phyloP scores from a whole-genome alignment of 2,888 invertebrate genomes.

The Reticulitermes lucifugus region DNA sequence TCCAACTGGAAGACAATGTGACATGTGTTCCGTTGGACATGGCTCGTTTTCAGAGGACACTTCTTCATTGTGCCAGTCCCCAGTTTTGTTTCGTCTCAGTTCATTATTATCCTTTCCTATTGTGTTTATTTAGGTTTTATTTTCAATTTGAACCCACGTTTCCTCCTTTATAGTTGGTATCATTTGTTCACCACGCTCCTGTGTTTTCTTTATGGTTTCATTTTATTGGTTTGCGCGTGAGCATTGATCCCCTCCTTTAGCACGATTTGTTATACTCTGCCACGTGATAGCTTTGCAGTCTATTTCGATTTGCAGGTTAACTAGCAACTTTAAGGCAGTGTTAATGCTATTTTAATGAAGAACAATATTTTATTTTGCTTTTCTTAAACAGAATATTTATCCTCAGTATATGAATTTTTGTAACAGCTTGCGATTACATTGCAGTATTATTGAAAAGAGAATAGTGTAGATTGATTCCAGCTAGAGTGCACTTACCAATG shows the following conservation, averaged over 20 bases:
- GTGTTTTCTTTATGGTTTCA: neutral
- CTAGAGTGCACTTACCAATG: too few species aligned
- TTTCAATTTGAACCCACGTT: neutral
- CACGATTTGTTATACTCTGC: neutral
- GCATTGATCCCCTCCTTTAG: neutral
- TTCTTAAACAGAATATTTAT: neutral
- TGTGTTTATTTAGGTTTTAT: neutral
- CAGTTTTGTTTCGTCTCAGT: neutral
- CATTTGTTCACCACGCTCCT: neutral
- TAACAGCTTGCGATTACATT: neutral
- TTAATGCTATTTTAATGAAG: constrained; percentile 1
- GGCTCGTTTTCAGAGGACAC: neutral
- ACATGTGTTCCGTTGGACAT: neutral
- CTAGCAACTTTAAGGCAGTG: neutral
- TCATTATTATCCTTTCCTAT: neutral
- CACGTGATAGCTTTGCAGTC: neutral
- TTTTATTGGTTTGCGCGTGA: neutral
- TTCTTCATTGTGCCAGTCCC: neutral
- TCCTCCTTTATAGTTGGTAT: neutral
- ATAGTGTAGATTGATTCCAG: too few species aligned
- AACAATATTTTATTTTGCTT: neutral
- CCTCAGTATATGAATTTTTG: neutral
- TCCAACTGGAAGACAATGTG: neutral
- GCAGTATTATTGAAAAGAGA: too few species aligned
- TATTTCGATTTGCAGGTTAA: neutral